These are phyloP conservation scores for Pelecanoides urinatrix DNA, from an alignment of 2,113 vertebrate species.

Conservation along the genomic window DNA sequence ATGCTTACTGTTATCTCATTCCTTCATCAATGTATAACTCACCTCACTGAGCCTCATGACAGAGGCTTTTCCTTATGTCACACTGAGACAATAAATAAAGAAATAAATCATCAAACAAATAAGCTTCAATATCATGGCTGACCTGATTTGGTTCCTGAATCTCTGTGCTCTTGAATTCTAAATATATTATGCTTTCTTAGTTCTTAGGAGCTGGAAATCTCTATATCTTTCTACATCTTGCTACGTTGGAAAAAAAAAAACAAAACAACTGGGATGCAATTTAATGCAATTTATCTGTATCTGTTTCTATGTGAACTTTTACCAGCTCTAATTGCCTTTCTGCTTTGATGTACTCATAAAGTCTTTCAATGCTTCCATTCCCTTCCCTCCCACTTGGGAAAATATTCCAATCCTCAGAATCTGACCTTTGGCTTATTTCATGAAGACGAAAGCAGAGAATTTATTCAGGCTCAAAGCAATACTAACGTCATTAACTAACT, in stretches of 20 bases:
- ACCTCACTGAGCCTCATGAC: not conserved
- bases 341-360: slow-evolving; percentile 62
- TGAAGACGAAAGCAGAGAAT: slow-evolving; percentile 64
- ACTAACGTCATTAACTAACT: slow-evolving; percentile 58
- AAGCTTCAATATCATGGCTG: not conserved
- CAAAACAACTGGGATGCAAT: not conserved
- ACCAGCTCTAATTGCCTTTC: slow-evolving; percentile 56
- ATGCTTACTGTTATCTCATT: not conserved
- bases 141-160: not conserved
- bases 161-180: not conserved
- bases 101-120: not conserved
- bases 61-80: not conserved
- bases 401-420: slow-evolving; percentile 54
- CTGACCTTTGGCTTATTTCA: slow-evolving; percentile 63
- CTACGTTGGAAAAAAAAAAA: not conserved
- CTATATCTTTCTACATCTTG: slow-evolving; percentile 1
- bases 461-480: slow-evolving; percentile 70
- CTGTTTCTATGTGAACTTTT: slow-evolving; percentile 58
- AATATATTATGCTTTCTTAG: not conserved
- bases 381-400: slow-evolving; percentile 64
- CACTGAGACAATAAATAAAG: not conserved
- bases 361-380: slow-evolving; percentile 49
- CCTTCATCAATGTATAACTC: not conserved
- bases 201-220: not conserved
- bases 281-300: slow-evolving; percentile 44